Conservation (phyloP, 2,797 vertebrate genomes). For the Bryconaethiops microstoma region DNA sequence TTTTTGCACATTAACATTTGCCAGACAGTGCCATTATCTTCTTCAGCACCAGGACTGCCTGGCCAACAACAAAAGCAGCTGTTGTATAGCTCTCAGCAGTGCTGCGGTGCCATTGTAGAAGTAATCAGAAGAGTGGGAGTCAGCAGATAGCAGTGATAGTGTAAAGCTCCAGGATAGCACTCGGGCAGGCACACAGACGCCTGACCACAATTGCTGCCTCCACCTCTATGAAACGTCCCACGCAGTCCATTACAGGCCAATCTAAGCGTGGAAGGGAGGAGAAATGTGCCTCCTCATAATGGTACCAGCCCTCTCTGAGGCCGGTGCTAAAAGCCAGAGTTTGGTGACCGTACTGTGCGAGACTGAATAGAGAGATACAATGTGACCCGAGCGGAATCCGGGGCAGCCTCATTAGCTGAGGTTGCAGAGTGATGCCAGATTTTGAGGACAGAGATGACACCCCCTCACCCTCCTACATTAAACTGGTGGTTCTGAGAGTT, state of each 20-base stretch:
- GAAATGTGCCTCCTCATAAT: slow-evolving; percentile 1
- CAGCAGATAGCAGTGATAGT: slow-evolving; percentile 36
- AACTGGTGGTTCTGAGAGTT: slow-evolving; percentile 21
- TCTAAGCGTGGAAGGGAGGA: slow-evolving; percentile 14
- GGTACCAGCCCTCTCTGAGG: not conserved
- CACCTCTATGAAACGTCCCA: slow-evolving; percentile 46
- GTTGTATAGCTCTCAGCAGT: slow-evolving; percentile 28
- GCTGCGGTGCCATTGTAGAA: slow-evolving; percentile 30
- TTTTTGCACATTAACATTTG: slow-evolving; percentile 42
- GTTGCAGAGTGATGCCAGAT: slow-evolving; percentile 11
- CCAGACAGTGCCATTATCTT: slow-evolving; percentile 42
- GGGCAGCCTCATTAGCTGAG: slow-evolving; percentile 39
- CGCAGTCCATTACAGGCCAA: slow-evolving; percentile 27
- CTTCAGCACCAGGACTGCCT: slow-evolving; percentile 33
- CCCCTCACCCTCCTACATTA: not conserved
- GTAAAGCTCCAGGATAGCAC: slow-evolving; percentile 18
- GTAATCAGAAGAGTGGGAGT: slow-evolving; percentile 39
- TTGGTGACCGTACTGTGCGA: not conserved
- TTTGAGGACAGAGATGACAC: slow-evolving; percentile 13
- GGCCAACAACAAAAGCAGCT: slow-evolving; percentile 48
- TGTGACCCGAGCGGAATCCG: slow-evolving; percentile 7
- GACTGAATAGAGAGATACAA: not conserved
- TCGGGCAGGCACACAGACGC: slow-evolving; percentile 5
- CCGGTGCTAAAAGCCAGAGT: slow-evolving; percentile 1
- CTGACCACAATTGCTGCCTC: slow-evolving; percentile 50